phyloP scores from a whole-genome alignment of 2,113 vertebrate genomes.

The Thamnaconus septentrionalis region DNA sequence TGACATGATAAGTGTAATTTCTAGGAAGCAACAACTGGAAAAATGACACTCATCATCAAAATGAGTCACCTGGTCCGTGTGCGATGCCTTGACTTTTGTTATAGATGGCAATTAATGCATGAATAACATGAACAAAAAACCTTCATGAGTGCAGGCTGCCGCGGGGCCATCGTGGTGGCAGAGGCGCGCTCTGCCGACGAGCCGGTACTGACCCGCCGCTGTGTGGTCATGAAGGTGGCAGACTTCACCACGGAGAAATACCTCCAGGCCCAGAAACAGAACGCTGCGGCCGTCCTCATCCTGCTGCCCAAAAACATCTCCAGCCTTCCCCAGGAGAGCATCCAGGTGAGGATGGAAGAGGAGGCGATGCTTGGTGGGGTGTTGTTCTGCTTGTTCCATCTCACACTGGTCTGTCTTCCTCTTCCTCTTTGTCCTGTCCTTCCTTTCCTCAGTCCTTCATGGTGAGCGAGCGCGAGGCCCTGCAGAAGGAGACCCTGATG shows the following conservation, averaged over 20 bases:
- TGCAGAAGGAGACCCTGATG: conserved; percentile 68
- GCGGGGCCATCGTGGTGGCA: conserved; percentile 72
- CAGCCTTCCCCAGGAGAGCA: conserved; percentile 39
- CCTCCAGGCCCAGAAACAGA: conserved; percentile 69
- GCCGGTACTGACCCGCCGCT: conserved; percentile 69
- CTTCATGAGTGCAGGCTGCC: conserved; percentile 62
- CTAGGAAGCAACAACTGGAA: too few relatives aligned
- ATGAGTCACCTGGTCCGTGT: too few relatives aligned
- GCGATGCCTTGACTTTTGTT: too few relatives aligned
- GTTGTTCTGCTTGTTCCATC: too few relatives aligned
- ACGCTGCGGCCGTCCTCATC: conserved; percentile 75
- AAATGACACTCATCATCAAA: too few relatives aligned
- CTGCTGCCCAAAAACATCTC: conserved; percentile 73
- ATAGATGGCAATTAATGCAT: too few relatives aligned
- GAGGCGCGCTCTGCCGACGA: conserved; percentile 74
- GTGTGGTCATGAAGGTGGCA: conserved; percentile 74
- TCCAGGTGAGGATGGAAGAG: conserved; percentile 58
- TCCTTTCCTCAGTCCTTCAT: conserved; percentile 71
- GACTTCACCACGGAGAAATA: conserved; percentile 74
- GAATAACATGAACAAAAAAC: neutral
- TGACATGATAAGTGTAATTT: too few relatives aligned
- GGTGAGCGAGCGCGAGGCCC: conserved; percentile 66
- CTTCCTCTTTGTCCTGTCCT: neutral
- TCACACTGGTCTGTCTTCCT: too few relatives aligned
- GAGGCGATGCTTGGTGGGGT: too few relatives aligned